Conservation (phyloP, 2,888 invertebrate genomes). For the Hartigia nigra region DNA sequence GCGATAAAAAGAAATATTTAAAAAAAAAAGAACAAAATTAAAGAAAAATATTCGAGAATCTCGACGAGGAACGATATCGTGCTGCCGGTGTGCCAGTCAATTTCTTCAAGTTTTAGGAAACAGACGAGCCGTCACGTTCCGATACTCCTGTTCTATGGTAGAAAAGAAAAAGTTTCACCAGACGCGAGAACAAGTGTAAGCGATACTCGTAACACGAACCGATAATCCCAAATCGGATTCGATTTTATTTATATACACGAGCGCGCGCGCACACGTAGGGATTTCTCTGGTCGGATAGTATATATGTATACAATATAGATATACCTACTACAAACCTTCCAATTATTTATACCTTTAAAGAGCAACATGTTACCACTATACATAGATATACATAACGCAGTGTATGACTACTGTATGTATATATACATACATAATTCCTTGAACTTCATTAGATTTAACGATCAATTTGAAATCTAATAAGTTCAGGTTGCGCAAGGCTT, state of each 20-base stretch:
- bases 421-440: background rate
- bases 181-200: background rate
- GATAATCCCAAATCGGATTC: background rate
- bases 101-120: background rate
- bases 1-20: background rate
- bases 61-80: background rate
- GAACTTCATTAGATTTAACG: background rate
- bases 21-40: background rate
- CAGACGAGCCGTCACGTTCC: background rate
- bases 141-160: background rate
- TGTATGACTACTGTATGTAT: background rate
- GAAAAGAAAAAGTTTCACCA: background rate
- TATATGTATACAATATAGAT: no score
- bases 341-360: background rate
- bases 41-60: background rate
- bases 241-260: background rate
- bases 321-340: background rate
- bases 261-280: background rate
- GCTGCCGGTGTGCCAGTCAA: background rate
- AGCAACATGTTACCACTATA: background rate
- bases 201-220: background rate
- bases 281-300: background rate
- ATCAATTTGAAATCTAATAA: background rate
- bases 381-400: background rate
- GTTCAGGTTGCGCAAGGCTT: background rate